Conservation (phyloP, 2,888 invertebrate species). For the Xylocampa areola region DNA sequence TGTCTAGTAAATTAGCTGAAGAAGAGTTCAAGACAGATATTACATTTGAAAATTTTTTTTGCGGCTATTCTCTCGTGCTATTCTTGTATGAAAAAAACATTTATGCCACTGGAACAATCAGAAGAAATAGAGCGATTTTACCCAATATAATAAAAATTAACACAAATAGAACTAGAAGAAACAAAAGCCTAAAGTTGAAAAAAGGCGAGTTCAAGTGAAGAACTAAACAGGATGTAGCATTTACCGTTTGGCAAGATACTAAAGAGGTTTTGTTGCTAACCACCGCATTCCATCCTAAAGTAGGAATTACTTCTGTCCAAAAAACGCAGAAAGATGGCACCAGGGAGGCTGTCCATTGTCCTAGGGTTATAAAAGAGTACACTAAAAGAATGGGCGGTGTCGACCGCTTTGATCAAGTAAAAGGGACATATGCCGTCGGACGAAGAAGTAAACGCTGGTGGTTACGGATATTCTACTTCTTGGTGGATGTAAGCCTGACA, state of each 20-base stretch:
- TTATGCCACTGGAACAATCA: not conserved
- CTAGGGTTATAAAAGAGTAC: not conserved
- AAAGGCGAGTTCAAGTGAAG: not conserved
- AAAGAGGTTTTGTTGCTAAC: not conserved
- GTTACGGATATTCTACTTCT: too few relatives aligned
- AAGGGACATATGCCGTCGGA: too few relatives aligned
- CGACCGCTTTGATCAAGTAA: not conserved
- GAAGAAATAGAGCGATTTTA: not conserved
- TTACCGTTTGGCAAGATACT: not conserved
- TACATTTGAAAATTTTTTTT: not conserved
- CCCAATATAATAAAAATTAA: not conserved
- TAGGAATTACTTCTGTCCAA: not conserved
- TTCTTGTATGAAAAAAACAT: not conserved
- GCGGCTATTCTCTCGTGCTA: not conserved
- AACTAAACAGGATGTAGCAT: not conserved
- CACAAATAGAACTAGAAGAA: not conserved
- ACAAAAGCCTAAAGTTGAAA: not conserved
- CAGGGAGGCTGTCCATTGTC: not conserved
- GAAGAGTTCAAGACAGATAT: not conserved
- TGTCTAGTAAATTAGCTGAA: not conserved
- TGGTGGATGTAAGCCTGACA: too few relatives aligned
- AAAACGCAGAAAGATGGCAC: not conserved
- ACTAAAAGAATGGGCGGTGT: not conserved
- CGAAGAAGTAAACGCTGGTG: too few relatives aligned
- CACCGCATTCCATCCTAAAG: not conserved